phyloP scores from a whole-genome alignment of 2,797 vertebrate species.

The Ibycter americanus region DNA sequence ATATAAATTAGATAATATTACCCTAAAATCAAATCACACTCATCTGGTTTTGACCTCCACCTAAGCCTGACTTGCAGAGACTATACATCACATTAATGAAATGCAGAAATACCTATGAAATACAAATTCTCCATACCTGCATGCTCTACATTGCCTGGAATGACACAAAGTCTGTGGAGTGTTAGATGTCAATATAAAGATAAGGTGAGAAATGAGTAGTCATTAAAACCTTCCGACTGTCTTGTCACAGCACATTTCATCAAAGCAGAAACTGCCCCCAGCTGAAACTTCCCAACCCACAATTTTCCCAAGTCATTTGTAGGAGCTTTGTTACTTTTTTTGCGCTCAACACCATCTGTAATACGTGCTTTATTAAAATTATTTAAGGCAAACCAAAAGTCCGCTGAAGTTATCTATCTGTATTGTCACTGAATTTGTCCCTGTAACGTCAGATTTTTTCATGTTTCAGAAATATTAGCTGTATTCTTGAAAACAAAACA shows the following conservation, averaged over 20 bases:
- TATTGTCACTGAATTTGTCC: not conserved
- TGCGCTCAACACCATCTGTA: not conserved
- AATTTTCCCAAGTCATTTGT: not conserved
- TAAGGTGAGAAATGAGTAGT: not conserved
- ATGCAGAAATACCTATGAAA: not conserved
- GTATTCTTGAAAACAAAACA: not conserved
- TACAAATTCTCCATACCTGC: not conserved
- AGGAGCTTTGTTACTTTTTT: not conserved
- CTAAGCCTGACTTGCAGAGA: not conserved
- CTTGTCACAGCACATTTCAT: not conserved
- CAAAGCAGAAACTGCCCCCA: not conserved
- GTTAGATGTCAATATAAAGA: not conserved
- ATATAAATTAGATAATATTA: not conserved
- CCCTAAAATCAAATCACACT: not conserved
- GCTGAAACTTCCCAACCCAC: not conserved
- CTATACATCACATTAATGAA: not conserved
- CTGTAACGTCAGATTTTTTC: not conserved
- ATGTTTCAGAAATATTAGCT: not conserved
- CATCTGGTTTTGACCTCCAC: not conserved
- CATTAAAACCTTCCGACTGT: not conserved
- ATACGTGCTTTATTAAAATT: not conserved
- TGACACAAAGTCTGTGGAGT: not conserved
- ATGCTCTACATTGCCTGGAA: not conserved
- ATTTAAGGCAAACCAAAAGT: not conserved
- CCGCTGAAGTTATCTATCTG: not conserved